Conservation (phyloP, 2,113 vertebrate species). For the Poeciliopsis turrubarensis region DNA sequence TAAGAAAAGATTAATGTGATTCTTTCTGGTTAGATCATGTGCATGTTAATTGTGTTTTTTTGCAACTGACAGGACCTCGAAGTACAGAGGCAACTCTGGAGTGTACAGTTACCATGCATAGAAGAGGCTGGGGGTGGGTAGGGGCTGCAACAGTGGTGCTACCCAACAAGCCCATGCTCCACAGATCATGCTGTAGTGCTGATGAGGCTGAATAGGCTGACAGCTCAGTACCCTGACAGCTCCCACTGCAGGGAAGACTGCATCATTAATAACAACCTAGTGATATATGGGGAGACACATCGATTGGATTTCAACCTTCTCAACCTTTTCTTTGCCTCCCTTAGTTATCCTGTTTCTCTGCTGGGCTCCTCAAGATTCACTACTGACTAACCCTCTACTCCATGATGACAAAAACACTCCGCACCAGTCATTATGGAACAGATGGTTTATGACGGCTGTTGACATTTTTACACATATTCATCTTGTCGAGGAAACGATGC, state of each 20-base stretch:
- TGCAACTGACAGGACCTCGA: conserved; percentile 3
- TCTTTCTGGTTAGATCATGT: no score
- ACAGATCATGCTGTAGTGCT: conserved; percentile 64
- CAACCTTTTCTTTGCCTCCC: conserved; percentile 28
- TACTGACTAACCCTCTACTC: conserved; percentile 8
- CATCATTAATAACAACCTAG: conserved; percentile 71
- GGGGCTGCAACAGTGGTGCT: conserved; percentile 27
- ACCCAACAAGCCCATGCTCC: conserved; percentile 35
- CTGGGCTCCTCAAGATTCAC: conserved; percentile 24
- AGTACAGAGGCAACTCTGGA: conserved; percentile 25
- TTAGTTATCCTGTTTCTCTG: conserved; percentile 35
- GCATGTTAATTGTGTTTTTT: conserved; percentile 4
- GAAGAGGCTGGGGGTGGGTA: conserved; percentile 10
- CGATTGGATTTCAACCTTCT: conserved; percentile 55
- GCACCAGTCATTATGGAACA: conserved; percentile 1
- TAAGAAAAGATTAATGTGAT: no score
- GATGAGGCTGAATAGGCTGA: conserved; percentile 61
- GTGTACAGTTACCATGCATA: conserved; percentile 8
- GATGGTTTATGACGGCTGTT: conserved; percentile 24
- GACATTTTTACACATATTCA: conserved; percentile 26
- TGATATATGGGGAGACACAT: conserved; percentile 59
- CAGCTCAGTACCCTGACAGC: conserved; percentile 56
- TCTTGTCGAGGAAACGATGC: conserved; percentile 5
- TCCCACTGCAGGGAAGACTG: conserved; percentile 59
- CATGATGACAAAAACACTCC: conserved; percentile 1